Conservation (phyloP, 2,888 invertebrate species). For the Formica aserva region DNA sequence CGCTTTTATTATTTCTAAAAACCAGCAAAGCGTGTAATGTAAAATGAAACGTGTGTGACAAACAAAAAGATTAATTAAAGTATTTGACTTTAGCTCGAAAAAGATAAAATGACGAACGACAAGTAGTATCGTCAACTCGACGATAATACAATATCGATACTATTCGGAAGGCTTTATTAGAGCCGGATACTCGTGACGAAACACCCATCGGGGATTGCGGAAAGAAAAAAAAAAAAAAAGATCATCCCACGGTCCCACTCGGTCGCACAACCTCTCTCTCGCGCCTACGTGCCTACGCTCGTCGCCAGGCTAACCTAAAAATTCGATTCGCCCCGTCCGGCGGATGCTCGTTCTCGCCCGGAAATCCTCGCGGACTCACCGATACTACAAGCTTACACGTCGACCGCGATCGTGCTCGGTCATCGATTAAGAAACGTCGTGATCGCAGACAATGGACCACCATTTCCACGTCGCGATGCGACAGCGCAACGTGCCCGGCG, state of each 20-base stretch:
- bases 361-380: neutral
- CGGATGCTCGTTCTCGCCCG: neutral
- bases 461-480: conserved; percentile 62
- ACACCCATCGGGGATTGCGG: neutral
- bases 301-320: conserved; percentile 42
- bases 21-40: neutral
- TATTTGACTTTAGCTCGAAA: neutral
- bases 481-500: conserved; percentile 67
- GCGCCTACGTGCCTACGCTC: conserved; percentile 4
- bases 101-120: neutral
- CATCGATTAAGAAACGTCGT: neutral
- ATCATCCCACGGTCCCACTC: neutral
- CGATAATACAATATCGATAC: neutral
- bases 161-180: neutral
- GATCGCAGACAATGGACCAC: conserved; percentile 52
- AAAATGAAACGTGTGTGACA: neutral
- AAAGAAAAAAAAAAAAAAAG: neutral
- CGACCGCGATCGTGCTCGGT: neutral
- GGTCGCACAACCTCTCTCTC: neutral
- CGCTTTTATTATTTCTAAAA: neutral
- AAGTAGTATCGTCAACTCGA: neutral
- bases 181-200: neutral
- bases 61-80: neutral
- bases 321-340: neutral
- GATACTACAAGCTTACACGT: neutral